phyloP scores from a whole-genome alignment of 2,797 vertebrate genomes.

The Heterohyrax brucei region DNA sequence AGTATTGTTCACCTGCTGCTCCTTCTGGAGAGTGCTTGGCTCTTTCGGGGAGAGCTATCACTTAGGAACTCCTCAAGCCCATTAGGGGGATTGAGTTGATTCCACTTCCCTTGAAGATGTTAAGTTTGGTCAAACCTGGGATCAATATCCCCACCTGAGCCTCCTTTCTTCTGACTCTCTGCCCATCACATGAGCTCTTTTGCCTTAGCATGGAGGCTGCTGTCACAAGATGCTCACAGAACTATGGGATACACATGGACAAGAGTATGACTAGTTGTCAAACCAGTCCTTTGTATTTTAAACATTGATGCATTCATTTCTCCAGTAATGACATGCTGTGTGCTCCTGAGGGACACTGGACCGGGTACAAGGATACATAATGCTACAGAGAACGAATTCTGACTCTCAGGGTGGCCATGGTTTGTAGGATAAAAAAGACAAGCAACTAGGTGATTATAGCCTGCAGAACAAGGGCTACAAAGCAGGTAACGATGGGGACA shows the following conservation, averaged over 20 bases:
- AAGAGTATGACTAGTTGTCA: fast-evolving
- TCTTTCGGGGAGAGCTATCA: neutral
- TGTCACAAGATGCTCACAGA: neutral
- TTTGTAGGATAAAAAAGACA: no score
- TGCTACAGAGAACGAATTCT: neutral
- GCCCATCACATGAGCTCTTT: fast-evolving
- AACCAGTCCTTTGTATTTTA: neutral
- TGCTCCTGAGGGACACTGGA: fast-evolving
- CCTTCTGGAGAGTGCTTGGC: neutral
- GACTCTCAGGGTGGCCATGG: neutral
- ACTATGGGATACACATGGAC: neutral
- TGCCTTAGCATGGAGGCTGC: fast-evolving
- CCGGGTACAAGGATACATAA: fast-evolving
- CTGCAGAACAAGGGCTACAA: neutral
- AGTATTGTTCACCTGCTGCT: fast-evolving
- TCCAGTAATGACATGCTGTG: fast-evolving
- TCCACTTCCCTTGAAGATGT: neutral
- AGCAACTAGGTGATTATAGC: neutral
- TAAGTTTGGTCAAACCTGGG: fast-evolving
- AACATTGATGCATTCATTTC: neutral
- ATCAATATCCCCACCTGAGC: neutral
- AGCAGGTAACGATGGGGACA: neutral
- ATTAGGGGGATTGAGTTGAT: neutral
- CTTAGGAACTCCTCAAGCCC: fast-evolving
- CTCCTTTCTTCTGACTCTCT: no score